Evolutionary conservation across 1,140 invertebrate genomes (phyloP).

Genomic region (Drosophila repleta): DNA sequence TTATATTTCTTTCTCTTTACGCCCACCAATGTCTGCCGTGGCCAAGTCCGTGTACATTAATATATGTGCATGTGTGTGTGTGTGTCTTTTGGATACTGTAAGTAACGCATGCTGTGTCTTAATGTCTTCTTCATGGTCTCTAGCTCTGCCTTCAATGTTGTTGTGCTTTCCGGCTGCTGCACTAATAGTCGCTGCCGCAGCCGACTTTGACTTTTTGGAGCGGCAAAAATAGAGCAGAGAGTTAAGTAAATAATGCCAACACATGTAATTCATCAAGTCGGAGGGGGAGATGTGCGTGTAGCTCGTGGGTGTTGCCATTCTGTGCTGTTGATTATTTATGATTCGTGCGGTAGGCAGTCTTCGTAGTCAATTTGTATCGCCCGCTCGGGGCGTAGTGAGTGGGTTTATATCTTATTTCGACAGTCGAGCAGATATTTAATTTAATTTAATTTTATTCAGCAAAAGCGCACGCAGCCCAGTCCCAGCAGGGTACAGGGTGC

Average conservation of each 20-base stretch:
- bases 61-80: conserved; percentile 14
- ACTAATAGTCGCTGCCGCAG: conserved; percentile 61
- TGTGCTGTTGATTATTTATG: conserved; percentile 55
- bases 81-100: conserved; percentile 37
- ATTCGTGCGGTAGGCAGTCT: conserved; percentile 39
- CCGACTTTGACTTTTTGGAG: conserved; percentile 76
- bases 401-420: conserved; percentile 36
- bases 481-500: conserved; percentile 18
- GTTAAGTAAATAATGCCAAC: conserved; percentile 82
- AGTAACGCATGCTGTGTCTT: conserved; percentile 76
- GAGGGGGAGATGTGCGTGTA: conserved; percentile 11
- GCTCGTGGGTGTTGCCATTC: conserved; percentile 17
- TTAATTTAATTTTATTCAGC: conserved; percentile 65
- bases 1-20: conserved; percentile 80
- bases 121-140: conserved; percentile 71
- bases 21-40: conserved; percentile 55
- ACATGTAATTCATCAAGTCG: conserved; percentile 77
- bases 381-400: background rate
- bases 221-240: conserved; percentile 78
- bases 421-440: conserved; percentile 55
- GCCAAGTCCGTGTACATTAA: conserved; percentile 25
- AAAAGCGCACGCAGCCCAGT: conserved; percentile 41
- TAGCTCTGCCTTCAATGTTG: conserved; percentile 29
- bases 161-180: conserved; percentile 41
- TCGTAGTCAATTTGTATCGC: conserved; percentile 57